phyloP scores from a whole-genome alignment of 1,140 invertebrate genomes.

The Drosophila orosa region DNA sequence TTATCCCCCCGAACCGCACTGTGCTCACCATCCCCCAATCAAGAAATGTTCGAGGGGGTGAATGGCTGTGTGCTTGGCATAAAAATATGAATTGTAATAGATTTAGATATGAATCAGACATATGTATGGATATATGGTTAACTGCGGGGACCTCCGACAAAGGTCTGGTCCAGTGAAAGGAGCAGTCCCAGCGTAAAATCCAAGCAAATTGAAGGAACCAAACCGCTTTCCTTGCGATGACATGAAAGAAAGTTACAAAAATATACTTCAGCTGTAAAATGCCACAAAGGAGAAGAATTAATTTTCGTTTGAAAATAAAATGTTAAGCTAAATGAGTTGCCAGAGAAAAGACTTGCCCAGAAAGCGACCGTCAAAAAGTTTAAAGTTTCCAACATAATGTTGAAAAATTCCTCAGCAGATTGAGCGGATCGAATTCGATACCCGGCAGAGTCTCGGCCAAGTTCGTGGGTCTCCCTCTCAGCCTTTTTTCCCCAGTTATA shows the following conservation, averaged over 20 bases:
- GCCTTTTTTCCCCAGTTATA: slow-evolving; percentile 51
- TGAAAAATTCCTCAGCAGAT: slow-evolving; percentile 46
- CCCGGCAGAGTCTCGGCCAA: slow-evolving; percentile 24
- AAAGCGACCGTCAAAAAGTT: slow-evolving; percentile 14
- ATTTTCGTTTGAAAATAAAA: slow-evolving; percentile 51
- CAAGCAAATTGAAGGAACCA: slow-evolving; percentile 53
- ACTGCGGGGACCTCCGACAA: slow-evolving; percentile 21
- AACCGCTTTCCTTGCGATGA: slow-evolving; percentile 28
- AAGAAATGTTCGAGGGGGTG: background rate
- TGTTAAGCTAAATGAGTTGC: slow-evolving; percentile 65
- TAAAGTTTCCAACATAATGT: slow-evolving; percentile 28
- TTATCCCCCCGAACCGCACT: slow-evolving; percentile 17
- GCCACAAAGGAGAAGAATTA: slow-evolving; percentile 49
- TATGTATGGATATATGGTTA: slow-evolving; percentile 28
- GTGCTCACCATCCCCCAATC: slow-evolving; percentile 6
- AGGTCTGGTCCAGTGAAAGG: slow-evolving; percentile 52
- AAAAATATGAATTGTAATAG: slow-evolving; percentile 81
- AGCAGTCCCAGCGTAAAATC: slow-evolving; percentile 67
- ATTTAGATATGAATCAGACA: slow-evolving; percentile 75
- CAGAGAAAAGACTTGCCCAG: background rate
- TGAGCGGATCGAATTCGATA: slow-evolving; percentile 63
- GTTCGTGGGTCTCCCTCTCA: slow-evolving; percentile 44
- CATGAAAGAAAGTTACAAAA: slow-evolving; percentile 47
- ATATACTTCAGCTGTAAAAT: slow-evolving; percentile 44
- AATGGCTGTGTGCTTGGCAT: slow-evolving; percentile 53